phyloP scores from a whole-genome alignment of 2,888 invertebrate genomes.

The Tenthredo mesomela region DNA sequence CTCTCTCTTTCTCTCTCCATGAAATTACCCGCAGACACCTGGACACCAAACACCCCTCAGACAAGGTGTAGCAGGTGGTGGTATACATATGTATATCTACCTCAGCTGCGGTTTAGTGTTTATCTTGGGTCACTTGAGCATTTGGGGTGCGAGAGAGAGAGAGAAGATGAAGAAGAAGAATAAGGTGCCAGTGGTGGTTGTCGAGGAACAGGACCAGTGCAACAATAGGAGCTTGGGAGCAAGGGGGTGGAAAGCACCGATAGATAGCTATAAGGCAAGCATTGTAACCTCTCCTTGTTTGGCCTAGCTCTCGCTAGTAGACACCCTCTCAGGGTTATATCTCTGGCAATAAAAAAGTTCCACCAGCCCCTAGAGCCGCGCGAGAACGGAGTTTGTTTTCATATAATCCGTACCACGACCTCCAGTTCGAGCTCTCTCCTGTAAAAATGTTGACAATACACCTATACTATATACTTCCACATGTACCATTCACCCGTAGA shows the following conservation, averaged over 20 bases:
- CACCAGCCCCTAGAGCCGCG: background rate
- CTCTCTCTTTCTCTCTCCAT: background rate
- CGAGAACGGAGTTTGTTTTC: slow-evolving; percentile 39
- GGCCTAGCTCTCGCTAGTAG: background rate
- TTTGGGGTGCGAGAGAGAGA: background rate
- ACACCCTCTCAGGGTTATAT: slow-evolving; percentile 33
- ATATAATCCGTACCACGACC: slow-evolving; percentile 20
- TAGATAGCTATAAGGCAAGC: background rate
- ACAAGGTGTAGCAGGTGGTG: slow-evolving; percentile 10
- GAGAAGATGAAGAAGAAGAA: background rate
- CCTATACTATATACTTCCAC: too few relatives aligned
- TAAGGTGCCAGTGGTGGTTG: background rate
- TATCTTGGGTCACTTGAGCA: slow-evolving; percentile 18
- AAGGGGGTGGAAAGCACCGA: slow-evolving; percentile 17
- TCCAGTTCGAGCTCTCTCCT: background rate
- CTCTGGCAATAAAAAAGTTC: slow-evolving; percentile 41
- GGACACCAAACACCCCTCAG: slow-evolving; percentile 8
- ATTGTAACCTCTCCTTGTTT: slow-evolving; percentile 30
- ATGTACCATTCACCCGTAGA: too few relatives aligned
- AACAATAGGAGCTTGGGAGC: background rate
- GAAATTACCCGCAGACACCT: slow-evolving; percentile 39
- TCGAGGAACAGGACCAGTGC: slow-evolving; percentile 9
- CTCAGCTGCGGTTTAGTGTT: slow-evolving; percentile 40
- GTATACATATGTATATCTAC: background rate
- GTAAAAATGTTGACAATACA: slow-evolving; percentile 6